These are phyloP conservation scores for Dallia pectoralis DNA, from an alignment of 2,797 vertebrate species.

Conservation along the genomic window DNA sequence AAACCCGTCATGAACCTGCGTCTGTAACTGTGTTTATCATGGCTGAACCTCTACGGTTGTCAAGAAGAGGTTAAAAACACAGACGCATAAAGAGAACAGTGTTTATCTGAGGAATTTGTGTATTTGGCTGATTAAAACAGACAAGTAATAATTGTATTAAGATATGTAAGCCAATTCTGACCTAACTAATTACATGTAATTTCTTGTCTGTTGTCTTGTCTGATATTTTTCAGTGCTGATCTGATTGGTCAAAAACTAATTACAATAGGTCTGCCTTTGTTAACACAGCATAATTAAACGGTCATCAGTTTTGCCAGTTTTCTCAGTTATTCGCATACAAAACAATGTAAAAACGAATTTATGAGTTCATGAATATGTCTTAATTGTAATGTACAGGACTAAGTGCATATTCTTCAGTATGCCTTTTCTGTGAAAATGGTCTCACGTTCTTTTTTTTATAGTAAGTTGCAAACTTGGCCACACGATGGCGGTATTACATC, in stretches of 20 bases:
- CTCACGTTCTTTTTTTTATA: background rate
- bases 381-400: background rate
- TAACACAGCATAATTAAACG: background rate
- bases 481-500: constrained; percentile 60
- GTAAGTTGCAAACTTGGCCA: constrained; percentile 37
- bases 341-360: background rate
- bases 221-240: too few species aligned
- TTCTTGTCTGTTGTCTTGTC: too few species aligned
- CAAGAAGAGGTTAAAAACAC: background rate
- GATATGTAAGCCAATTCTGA: background rate
- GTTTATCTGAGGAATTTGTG: background rate
- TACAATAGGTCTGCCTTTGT: too few species aligned
- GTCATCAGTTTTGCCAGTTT: background rate
- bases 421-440: background rate
- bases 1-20: background rate
- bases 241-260: too few species aligned
- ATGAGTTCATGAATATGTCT: background rate
- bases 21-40: background rate
- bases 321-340: background rate
- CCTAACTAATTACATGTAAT: too few species aligned
- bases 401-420: background rate
- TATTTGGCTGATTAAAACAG: background rate
- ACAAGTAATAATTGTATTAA: background rate
- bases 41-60: background rate
- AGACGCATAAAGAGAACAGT: background rate